phyloP scores from a whole-genome alignment of 1,140 invertebrate genomes.

The Drosophila arawakana region DNA sequence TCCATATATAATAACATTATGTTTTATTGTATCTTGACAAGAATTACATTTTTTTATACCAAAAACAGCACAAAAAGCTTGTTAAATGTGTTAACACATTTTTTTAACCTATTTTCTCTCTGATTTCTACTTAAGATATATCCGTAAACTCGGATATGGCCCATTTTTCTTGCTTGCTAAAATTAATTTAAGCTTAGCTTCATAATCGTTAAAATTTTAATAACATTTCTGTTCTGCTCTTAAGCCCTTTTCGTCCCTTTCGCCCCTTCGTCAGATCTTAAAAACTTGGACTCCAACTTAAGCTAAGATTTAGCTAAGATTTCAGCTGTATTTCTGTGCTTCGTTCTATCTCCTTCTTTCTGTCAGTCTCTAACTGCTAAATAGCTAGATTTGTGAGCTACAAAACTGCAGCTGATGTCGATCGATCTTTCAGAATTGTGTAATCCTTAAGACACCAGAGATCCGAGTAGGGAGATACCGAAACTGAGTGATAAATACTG shows the following conservation, averaged over 20 bases:
- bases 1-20: too few species aligned
- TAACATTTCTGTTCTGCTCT: neutral
- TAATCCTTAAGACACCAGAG: conserved; percentile 62
- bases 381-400: too few species aligned
- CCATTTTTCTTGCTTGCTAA: neutral
- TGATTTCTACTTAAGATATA: too few species aligned
- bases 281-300: too few species aligned
- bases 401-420: conserved; percentile 22
- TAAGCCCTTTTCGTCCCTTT: neutral
- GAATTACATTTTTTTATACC: too few species aligned
- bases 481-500: conserved; percentile 16
- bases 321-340: neutral
- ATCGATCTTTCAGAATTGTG: conserved; percentile 59
- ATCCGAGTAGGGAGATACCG: conserved; percentile 15
- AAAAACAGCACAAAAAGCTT: too few species aligned
- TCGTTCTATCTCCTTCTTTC: neutral
- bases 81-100: too few species aligned
- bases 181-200: neutral
- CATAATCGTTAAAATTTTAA: neutral
- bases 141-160: too few species aligned
- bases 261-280: too few species aligned
- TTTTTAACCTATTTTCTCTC: too few species aligned
- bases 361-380: neutral
- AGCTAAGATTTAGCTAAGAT: neutral
- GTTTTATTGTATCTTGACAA: too few species aligned